Evolutionary conservation across 92 coral and sea anemone genomes (phyloP).

Genomic region (Metridium senile): DNA sequence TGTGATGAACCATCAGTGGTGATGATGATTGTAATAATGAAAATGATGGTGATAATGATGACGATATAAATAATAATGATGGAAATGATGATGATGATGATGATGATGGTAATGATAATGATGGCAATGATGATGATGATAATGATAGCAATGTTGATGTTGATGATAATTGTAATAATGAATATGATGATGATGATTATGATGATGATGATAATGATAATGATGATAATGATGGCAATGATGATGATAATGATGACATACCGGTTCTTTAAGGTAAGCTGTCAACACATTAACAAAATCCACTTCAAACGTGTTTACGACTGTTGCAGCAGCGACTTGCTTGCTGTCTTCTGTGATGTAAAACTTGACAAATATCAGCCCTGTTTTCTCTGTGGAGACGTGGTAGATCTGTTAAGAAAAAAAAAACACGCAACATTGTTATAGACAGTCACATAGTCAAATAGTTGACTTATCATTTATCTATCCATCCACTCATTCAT

Average conservation of each 20-base stretch:
- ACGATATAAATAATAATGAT: too few species aligned
- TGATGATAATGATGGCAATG: not conserved
- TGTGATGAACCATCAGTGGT: too few species aligned
- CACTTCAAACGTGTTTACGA: slow-evolving; percentile 59
- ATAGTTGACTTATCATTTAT: not conserved
- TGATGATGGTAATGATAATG: too few species aligned
- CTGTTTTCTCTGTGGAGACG: slow-evolving; percentile 58
- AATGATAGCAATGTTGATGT: not conserved
- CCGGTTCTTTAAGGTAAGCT: slow-evolving; percentile 58
- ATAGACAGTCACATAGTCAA: not conserved
- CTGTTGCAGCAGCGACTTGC: slow-evolving; percentile 48
- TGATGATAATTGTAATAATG: not conserved
- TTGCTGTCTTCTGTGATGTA: slow-evolving; percentile 53
- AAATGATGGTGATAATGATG: not conserved
- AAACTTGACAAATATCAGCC: slow-evolving; percentile 68
- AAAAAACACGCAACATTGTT: not conserved
- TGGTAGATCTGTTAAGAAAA: slow-evolving; percentile 55
- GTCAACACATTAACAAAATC: slow-evolving; percentile 43
- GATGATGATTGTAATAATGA: too few species aligned
- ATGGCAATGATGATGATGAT: too few species aligned
- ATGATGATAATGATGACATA: slow-evolving; percentile 14
- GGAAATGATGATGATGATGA: too few species aligned
- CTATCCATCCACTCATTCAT: not conserved
- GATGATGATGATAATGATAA: not conserved
- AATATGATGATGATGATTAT: not conserved